phyloP scores from a whole-genome alignment of 2,888 invertebrate genomes.

The Chymomyza caudatula region DNA sequence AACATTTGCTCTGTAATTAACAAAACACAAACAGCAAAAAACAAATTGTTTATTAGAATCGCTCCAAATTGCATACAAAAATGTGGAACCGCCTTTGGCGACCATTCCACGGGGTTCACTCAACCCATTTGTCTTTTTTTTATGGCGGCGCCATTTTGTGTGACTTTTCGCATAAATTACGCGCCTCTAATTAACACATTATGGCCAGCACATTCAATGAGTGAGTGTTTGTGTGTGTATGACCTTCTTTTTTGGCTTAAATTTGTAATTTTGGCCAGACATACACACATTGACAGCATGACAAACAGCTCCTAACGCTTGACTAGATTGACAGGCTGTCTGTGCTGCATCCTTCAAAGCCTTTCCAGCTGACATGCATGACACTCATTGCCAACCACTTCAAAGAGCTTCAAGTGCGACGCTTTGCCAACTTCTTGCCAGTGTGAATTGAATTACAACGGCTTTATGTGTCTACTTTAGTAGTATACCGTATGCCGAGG shows the following conservation, averaged over 20 bases:
- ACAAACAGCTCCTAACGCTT: background rate
- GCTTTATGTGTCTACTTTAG: too few species aligned
- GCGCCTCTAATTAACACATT: background rate
- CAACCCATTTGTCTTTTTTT: background rate
- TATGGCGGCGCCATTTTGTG: background rate
- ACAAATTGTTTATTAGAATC: background rate
- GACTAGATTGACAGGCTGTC: background rate
- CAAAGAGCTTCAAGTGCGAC: background rate
- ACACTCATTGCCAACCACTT: background rate
- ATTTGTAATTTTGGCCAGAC: background rate
- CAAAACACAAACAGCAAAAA: background rate
- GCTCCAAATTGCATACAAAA: background rate
- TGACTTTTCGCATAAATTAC: background rate
- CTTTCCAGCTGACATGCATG: background rate
- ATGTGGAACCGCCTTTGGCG: background rate
- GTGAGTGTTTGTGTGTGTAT: background rate
- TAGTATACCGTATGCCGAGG: too few species aligned
- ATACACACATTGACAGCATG: background rate
- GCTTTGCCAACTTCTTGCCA: background rate
- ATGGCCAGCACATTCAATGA: background rate
- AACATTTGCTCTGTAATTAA: constrained; percentile 9
- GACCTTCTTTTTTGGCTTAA: background rate
- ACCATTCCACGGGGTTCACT: background rate
- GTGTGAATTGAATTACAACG: background rate
- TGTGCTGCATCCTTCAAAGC: background rate